These are phyloP conservation scores for Acanthurus leucopareius DNA, from an alignment of 2,797 vertebrate species.

Conservation along the genomic window DNA sequence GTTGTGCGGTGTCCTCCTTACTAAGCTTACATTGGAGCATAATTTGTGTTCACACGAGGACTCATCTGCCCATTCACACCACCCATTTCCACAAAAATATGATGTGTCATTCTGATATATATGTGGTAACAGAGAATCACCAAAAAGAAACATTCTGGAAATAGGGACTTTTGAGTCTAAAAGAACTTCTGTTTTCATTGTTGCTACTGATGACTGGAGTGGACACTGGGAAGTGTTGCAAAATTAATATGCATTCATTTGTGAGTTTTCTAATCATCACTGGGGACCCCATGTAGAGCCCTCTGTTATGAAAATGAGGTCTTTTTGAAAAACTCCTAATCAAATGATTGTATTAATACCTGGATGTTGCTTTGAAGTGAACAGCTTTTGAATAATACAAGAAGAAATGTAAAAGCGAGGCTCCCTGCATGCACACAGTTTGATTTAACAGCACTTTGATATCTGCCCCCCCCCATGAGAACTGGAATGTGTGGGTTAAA, in stretches of 20 bases:
- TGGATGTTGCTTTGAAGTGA: constrained; percentile 52
- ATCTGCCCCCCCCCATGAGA: constrained; percentile 16
- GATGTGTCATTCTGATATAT: constrained; percentile 36
- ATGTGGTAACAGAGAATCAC: not conserved
- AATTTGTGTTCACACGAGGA: constrained; percentile 45
- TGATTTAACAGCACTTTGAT: constrained; percentile 53
- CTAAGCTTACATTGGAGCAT: constrained; percentile 30
- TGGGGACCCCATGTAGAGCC: constrained; percentile 2
- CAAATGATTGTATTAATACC: constrained; percentile 48
- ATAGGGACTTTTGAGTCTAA: not conserved
- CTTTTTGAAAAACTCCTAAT: constrained; percentile 38
- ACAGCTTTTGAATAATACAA: constrained; percentile 36
- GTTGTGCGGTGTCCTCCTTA: constrained; percentile 31
- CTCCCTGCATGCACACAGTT: constrained; percentile 21
- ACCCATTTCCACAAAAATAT: constrained; percentile 42
- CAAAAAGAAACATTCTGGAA: not conserved
- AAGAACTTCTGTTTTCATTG: constrained; percentile 5
- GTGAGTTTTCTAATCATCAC: constrained; percentile 29
- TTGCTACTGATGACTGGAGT: not conserved
- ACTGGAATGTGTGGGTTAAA: constrained; percentile 27
- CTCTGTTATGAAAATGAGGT: constrained; percentile 40
- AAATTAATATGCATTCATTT: constrained; percentile 22
- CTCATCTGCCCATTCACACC: constrained; percentile 46
- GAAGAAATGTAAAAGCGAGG: constrained; percentile 31
- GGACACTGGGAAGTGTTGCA: not conserved